Evolutionary conservation across 2,888 invertebrate genomes (phyloP), one percentile per base, ranked within the genome.

Genomic region (Scaeva pyrastri): DNA sequence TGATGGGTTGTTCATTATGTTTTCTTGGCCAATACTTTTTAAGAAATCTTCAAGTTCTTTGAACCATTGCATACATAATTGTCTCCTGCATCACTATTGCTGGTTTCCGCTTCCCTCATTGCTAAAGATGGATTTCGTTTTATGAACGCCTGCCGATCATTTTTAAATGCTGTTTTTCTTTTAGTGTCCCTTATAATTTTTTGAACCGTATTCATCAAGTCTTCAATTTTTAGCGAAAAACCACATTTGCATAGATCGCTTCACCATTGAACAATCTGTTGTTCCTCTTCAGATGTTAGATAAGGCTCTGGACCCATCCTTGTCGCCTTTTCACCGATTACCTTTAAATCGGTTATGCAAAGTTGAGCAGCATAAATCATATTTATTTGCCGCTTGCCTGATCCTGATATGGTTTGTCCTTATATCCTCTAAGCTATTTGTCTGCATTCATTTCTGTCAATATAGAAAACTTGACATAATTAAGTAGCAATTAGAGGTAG

Each of bases 51-150:
- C n/a, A 4, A 77, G 71, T 1, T 74, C 77, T 31, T 14, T 52
- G 43, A 86, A 86, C 80, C 80, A 80, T 58, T 79, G 76, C n/a
- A n/a, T n/a, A n/a, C n/a, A 48, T 23, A 23, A 85, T 80, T 0
- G 12, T 14, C 14, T 71, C 75, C 55, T 79, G 43, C 1, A 74
- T 78, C 1, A 83, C 62, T 41, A 60, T 62, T 6, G 76, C 68
- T 45, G 19, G 2, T 78, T 55, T 74, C 77, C 16, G 80, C 73
- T 76, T 77, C 74, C 19, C 75, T 62, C 16, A 50, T 62, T 2
- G 68, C 48, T 16, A 82, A 60, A 52, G n/a, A 55, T 2, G 74
- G 74, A 75, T 74, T 56, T 19, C 48, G 23, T 58, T 75, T 78
- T 4, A 4, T 4, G 6, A 26, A 26, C 6, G 2, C 6, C 26